phyloP scores from a whole-genome alignment of 2,797 vertebrate species.

The Enteromius treurensis region DNA sequence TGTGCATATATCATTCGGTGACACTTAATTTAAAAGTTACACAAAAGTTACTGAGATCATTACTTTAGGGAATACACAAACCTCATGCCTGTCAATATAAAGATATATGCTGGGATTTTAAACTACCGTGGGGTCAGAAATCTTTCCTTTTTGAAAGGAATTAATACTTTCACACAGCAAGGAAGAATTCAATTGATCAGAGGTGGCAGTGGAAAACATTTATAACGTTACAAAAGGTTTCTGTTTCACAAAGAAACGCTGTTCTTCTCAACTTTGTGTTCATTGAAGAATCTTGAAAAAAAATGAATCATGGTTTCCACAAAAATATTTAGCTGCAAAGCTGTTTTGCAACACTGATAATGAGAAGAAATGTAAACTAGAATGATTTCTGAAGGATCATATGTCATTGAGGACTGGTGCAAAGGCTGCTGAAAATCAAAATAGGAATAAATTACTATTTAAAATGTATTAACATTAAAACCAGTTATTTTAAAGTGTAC shows the following conservation, averaged over 20 bases:
- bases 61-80: background rate
- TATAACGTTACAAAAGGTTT: background rate
- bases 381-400: background rate
- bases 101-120: background rate
- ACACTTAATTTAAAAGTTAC: conserved; percentile 11
- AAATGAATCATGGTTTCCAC: background rate
- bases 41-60: background rate
- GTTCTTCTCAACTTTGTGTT: background rate
- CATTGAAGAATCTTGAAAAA: background rate
- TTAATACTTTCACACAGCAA: background rate
- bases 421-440: background rate
- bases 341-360: background rate
- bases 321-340: background rate
- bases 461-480: background rate
- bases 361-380: background rate
- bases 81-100: background rate
- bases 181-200: background rate
- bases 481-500: background rate
- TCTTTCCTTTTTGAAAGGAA: background rate
- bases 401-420: background rate
- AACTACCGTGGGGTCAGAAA: background rate
- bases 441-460: background rate
- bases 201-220: background rate
- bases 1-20: conserved; percentile 22
- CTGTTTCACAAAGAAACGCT: background rate